phyloP scores from a whole-genome alignment of 2,797 vertebrate species.

The Menidia menidia region DNA sequence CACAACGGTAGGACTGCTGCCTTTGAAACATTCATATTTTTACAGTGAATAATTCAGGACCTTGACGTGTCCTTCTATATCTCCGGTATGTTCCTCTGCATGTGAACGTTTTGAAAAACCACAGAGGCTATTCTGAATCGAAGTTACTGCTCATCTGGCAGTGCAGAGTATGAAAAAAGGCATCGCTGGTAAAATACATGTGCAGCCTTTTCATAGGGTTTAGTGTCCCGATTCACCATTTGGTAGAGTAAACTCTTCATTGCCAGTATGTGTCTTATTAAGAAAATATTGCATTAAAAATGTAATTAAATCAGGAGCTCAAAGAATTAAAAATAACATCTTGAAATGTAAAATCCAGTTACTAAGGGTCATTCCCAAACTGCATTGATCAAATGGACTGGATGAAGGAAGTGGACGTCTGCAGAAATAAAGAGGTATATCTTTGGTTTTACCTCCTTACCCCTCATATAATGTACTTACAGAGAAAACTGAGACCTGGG shows the following conservation, averaged over 20 bases:
- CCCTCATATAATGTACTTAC: too few species aligned
- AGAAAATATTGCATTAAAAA: too few species aligned
- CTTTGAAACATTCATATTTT: conserved; percentile 68
- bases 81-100: conserved; percentile 28
- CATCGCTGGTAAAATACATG: neutral
- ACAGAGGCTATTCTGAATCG: conserved; percentile 2
- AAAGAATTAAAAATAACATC: neutral
- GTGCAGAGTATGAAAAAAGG: neutral
- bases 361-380: neutral
- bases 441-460: too few species aligned
- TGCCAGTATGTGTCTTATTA: too few species aligned
- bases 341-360: neutral
- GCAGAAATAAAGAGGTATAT: too few species aligned
- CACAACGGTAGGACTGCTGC: conserved; percentile 49
- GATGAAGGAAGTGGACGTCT: too few species aligned
- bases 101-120: conserved; percentile 8
- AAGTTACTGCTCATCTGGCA: conserved; percentile 8
- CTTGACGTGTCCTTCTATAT: conserved; percentile 43
- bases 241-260: too few species aligned
- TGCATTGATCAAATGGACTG: neutral
- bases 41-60: conserved; percentile 69
- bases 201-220: conserved; percentile 21
- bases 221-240: too few species aligned
- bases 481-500: neutral
- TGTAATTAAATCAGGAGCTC: neutral